phyloP scores from a whole-genome alignment of 2,888 invertebrate genomes.

The Troides helena region DNA sequence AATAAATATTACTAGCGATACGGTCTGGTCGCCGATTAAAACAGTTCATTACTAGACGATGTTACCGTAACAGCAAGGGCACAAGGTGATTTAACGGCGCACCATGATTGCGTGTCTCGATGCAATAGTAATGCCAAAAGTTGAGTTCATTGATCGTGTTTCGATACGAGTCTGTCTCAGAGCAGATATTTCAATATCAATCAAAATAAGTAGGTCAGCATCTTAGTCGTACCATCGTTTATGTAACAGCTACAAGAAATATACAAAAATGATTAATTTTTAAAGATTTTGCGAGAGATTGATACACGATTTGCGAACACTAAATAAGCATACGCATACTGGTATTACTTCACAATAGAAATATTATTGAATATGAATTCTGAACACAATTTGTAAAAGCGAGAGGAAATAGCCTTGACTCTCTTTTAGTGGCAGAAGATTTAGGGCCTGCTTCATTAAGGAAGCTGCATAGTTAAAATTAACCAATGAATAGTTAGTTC shows the following conservation, averaged over 20 bases:
- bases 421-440: too few species aligned
- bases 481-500: too few species aligned
- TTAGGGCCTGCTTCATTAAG: too few species aligned
- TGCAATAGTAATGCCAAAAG: slow-evolving; percentile 47
- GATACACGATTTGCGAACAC: slow-evolving; percentile 30
- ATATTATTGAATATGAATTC: not conserved
- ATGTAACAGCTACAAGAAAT: not conserved
- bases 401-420: too few species aligned
- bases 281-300: too few species aligned
- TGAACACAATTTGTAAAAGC: too few species aligned
- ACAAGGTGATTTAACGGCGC: slow-evolving; percentile 52
- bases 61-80: slow-evolving; percentile 61
- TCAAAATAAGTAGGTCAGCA: slow-evolving; percentile 44
- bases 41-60: slow-evolving; percentile 18
- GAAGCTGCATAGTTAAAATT: too few species aligned
- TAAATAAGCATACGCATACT: slow-evolving; percentile 40
- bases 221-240: slow-evolving; percentile 6
- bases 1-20: slow-evolving; percentile 12
- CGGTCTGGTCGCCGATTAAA: slow-evolving; percentile 17
- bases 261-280: too few species aligned
- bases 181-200: slow-evolving; percentile 21
- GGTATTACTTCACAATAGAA: slow-evolving; percentile 32
- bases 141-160: slow-evolving; percentile 52
- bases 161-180: slow-evolving; percentile 23
- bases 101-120: slow-evolving; percentile 56